Evolutionary conservation across 2,797 vertebrate genomes (phyloP).

Genomic region (Eulemur rubriventer): DNA sequence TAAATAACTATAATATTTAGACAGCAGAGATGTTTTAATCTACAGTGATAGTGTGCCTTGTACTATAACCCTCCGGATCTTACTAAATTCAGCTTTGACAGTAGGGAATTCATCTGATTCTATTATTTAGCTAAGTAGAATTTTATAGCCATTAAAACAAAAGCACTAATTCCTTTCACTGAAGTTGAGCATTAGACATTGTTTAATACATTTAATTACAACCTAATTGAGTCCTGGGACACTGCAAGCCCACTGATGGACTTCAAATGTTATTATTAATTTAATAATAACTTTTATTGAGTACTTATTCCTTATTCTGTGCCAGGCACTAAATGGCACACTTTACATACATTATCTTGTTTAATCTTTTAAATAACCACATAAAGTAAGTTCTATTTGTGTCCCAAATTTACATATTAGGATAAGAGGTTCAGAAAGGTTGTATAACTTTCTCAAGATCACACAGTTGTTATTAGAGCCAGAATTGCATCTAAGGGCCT

Average conservation of each 20-base stretch:
- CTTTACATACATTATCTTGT: conserved; percentile 52
- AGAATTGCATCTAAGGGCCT: neutral
- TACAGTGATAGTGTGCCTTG: neutral
- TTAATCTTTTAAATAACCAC: conserved; percentile 55
- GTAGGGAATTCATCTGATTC: conserved; percentile 64
- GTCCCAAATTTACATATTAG: conserved; percentile 50
- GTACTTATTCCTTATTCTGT: conserved; percentile 43
- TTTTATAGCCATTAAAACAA: conserved; percentile 76
- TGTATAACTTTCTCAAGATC: neutral
- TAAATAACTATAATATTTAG: conserved; percentile 28
- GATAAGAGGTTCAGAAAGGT: conserved; percentile 35
- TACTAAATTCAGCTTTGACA: conserved; percentile 62
- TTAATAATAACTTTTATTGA: conserved; percentile 73
- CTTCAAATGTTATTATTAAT: conserved; percentile 71
- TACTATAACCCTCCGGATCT: conserved; percentile 42
- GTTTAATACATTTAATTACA: conserved; percentile 76
- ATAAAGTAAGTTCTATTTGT: conserved; percentile 20
- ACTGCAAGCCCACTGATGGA: conserved; percentile 63
- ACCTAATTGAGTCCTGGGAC: conserved; percentile 64
- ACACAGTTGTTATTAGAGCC: conserved; percentile 2
- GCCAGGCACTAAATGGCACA: conserved; percentile 38
- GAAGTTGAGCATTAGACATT: conserved; percentile 64
- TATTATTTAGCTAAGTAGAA: conserved; percentile 73
- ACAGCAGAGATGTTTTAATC: conserved; percentile 11
- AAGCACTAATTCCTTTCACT: conserved; percentile 70